Base-by-base conservation (phyloP, 2,797 vertebrate genomes). In the Vireo griseus region DNA sequence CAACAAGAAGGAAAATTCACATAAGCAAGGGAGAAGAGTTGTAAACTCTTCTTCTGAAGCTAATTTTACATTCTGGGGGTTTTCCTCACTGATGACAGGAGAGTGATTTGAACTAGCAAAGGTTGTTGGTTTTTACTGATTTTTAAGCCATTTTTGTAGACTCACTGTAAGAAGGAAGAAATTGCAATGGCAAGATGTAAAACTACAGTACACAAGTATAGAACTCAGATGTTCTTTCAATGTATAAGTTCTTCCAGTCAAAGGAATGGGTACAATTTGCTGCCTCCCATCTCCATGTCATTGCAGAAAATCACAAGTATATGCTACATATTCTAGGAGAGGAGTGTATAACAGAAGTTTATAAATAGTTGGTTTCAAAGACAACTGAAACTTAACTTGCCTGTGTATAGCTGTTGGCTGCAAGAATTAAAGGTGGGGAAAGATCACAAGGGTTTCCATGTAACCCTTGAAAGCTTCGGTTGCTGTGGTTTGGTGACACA, bases 321-420 rank as follows among this genome's bases (percentile, higher is more conserved):
- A 7, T 40, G 33, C 69, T 62, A 22, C 2, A 5, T 67, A 17
- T 37, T 90, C 26, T 88, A 66, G 45, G 55, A 76, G 44, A 61
- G 8, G 37, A 25, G 35, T 44, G 4, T 68, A 11, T 52, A 66
- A 31, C 24, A 40, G 3, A 61, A 58, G 31, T 59, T 87, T 90
- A 55, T 81, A 69, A 88, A 76, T 69, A 90, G 65, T 20, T 71
- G 17, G 10, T 76, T 82, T 87, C 59, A 85, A 77, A 86, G 48
- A 50, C 63, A 67, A 50, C 37, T 67, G 88, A 94, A 94, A 94
- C 80, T 81, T 51, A 14, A 14, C 9, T 74, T 78, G 61, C n/a
- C 24, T 84, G 17, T 44, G 22, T 54, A 10, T 42, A 59, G 25
- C 84, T 79, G 74, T 5, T 71, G 72, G 55, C 40, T 45, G 25